phyloP scores from a whole-genome alignment of 2,888 invertebrate species.

The Apodemia duryi region DNA sequence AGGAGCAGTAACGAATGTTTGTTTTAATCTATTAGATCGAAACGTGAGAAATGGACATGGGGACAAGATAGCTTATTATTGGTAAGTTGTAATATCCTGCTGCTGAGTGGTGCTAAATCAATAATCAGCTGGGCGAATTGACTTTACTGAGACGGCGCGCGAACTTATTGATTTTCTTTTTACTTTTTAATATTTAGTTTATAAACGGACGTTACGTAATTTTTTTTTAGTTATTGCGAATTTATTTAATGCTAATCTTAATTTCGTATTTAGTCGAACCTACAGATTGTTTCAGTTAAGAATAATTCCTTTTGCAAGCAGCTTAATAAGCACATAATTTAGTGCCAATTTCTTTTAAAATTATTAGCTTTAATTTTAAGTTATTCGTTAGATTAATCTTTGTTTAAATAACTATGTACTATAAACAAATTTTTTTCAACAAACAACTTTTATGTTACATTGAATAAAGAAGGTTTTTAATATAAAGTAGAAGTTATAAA shows the following conservation, averaged over 20 bases:
- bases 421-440: no score
- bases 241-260: neutral
- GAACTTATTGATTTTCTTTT: slow-evolving; percentile 62
- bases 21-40: slow-evolving; percentile 96
- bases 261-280: neutral
- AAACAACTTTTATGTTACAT: no score
- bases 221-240: slow-evolving; percentile 10
- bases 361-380: no score
- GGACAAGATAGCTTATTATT: slow-evolving; percentile 95
- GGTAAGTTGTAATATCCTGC: slow-evolving; percentile 82
- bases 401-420: no score
- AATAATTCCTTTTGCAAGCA: no score
- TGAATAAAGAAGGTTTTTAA: no score
- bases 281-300: no score
- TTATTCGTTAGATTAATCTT: no score
- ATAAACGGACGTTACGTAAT: slow-evolving; percentile 26
- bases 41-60: slow-evolving; percentile 93
- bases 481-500: no score
- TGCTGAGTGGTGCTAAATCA: slow-evolving; percentile 41
- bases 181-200: slow-evolving; percentile 26
- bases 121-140: slow-evolving; percentile 64
- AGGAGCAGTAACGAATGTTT: slow-evolving; percentile 96
- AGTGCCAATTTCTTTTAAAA: no score
- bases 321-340: no score
- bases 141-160: slow-evolving; percentile 59